Base-by-base conservation (phyloP, 2,113 vertebrate species). In the Lepisosteus osseus region DNA sequence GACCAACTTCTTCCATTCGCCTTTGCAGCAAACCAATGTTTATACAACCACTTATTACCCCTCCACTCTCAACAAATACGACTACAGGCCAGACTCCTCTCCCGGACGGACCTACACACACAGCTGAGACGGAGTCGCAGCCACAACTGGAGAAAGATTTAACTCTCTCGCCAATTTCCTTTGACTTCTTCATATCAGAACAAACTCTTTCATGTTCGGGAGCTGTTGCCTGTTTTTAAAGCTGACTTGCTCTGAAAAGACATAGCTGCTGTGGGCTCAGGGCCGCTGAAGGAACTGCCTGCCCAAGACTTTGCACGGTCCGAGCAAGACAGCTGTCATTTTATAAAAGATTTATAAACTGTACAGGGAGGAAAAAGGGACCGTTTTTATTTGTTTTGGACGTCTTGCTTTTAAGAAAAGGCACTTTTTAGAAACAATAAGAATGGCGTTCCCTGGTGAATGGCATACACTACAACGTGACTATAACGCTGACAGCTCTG, bases 41-140 rank as follows among this genome's bases (percentile, higher is more conserved):
- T 99, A 99, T 88, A 98, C 96, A 0, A 99, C 97, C 78, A 99
- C 97, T 57, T 99, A 99, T 85, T 99, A 99, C 73, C 97, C 97
- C 65, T 92, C 95, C 55, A 90, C 94, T 0, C 91, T 97, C 71
- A 95, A 95, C 77, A 99, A 99, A 76, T 98, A 93, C 17, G 95
- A 95, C 87, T 98, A 97, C 91, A 91, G 96, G 74, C 94, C 96
- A 0, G 97, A 98, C 83, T 90, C 95, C 47, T 97, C 97, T 0
- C 95, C 97, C 3, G 97, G 97, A 91, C 93, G 95, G 88, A 95
- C 94, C 93, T 98, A 97, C 89, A 93, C 95, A 85, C 90, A 97
- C 88, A 96, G 95, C 96, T 98, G 96, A 98, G 87, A 77, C 82
- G 17, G 51, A 9, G 45, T 74, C 51, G 54, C 71, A 61, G 69